phyloP scores from a whole-genome alignment of 2,113 vertebrate species.

The Vulpes ferrilata region DNA sequence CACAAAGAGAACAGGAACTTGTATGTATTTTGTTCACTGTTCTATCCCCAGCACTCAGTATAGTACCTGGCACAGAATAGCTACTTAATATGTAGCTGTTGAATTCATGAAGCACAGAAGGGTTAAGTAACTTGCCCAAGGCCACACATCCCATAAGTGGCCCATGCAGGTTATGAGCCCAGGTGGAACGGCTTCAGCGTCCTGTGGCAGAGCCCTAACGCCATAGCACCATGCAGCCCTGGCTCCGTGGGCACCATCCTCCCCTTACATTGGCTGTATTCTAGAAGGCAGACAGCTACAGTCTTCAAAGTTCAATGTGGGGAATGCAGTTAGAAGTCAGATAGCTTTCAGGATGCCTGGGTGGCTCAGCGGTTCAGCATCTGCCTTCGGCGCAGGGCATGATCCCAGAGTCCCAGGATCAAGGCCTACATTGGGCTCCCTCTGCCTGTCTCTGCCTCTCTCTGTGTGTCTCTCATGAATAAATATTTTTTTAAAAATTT shows the following conservation, averaged over 20 bases:
- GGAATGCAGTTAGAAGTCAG: neutral
- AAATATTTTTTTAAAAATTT: no score
- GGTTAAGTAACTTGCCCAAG: neutral
- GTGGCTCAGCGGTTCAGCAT: no score
- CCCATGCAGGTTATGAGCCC: neutral
- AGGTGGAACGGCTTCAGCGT: neutral
- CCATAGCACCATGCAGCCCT: neutral
- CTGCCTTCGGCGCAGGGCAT: no score
- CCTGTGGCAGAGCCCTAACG: neutral
- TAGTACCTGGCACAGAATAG: neutral
- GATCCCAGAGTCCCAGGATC: neutral
- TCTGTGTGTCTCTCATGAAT: no score
- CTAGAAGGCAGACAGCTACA: neutral
- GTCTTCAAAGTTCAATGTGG: neutral
- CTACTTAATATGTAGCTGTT: neutral
- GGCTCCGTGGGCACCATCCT: no score
- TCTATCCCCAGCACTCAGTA: neutral
- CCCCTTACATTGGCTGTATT: neutral
- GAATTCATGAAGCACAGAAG: neutral
- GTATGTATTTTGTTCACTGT: neutral
- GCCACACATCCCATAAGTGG: neutral
- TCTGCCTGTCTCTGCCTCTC: no score
- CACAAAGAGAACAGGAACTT: neutral
- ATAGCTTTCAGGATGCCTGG: neutral
- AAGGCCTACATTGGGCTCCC: neutral